phyloP scores from a whole-genome alignment of 2,797 vertebrate genomes.

The Ptychobarbus kaznakovi region DNA sequence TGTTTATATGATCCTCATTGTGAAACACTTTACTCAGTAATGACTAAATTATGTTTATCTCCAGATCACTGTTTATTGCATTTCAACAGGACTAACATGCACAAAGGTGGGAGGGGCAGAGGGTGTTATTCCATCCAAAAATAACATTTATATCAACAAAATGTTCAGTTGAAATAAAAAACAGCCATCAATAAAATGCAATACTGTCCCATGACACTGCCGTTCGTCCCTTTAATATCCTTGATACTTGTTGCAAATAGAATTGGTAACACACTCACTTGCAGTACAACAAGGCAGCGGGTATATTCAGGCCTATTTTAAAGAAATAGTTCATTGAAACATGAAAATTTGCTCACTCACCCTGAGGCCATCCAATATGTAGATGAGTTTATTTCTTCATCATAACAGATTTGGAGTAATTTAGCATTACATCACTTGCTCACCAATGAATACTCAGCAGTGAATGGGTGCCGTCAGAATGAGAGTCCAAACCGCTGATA shows the following conservation, averaged over 20 bases:
- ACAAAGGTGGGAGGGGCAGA: conserved; percentile 73
- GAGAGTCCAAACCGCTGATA: neutral
- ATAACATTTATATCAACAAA: conserved; percentile 55
- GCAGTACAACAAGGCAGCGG: conserved; percentile 20
- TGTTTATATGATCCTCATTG: neutral
- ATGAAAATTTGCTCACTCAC: neutral
- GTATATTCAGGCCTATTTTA: neutral
- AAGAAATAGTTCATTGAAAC: neutral
- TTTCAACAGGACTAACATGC: conserved; percentile 97
- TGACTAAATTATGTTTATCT: neutral
- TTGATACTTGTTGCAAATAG: conserved; percentile 6
- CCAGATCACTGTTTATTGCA: conserved; percentile 88
- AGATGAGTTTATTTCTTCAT: neutral
- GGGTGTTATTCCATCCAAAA: conserved; percentile 57
- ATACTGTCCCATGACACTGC: conserved; percentile 66
- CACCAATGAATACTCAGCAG: neutral
- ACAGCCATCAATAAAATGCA: conserved; percentile 57
- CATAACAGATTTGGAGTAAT: neutral
- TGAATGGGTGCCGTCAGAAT: neutral
- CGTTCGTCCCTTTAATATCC: conserved; percentile 34
- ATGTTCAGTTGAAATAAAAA: conserved; percentile 79
- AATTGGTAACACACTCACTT: conserved; percentile 16
- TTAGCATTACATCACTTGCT: neutral
- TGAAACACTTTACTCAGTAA: conserved; percentile 7
- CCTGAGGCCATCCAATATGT: neutral